Base-by-base conservation (phyloP, 2,888 invertebrate species). In the Epistrophe grossulariae region DNA sequence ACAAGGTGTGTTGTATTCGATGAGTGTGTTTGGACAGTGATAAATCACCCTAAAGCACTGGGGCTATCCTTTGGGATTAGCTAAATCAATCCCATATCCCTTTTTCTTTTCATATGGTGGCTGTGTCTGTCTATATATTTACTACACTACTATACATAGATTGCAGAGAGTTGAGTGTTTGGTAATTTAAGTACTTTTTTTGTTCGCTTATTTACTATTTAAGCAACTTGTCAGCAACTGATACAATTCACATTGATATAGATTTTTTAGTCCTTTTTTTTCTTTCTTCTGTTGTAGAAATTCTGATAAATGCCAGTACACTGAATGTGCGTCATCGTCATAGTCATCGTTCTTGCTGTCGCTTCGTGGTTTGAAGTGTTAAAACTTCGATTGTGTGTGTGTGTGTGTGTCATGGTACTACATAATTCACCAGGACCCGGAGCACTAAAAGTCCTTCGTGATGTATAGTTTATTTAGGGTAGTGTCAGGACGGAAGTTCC, bases 41-140 rank as follows among this genome's bases (percentile, higher is more conserved):
- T 59, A 59, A 59, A 59, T 59, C 59, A 59, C 59, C 59, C 35
- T 7, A 38, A 59, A 59, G 35, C 35, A 59, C 35, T 38, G 59
- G 59, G 59, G 59, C 35, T 59, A 59, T 59, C 59, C 59, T 38
- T 59, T 59, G 59, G 59, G 59, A 59, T 59, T 59, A 59, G 59
- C 59, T 35, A 59, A 59, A 59, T 59, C 59, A 59, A 59, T 59
- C 59, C 59, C 59, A 59, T 59, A 59, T 59, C 59, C 59, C 11
- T 59, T 59, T 59, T 59, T 17, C 10, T 59, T 17, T 1, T 35
- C 10, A 35, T 31, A n/a, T 52, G 13, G 1, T 28, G 28, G 28
- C 3, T n/a, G 28, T 55, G 9, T 9, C 24, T 52, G 24, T 24
- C 24, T 24, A 24, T 24, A 24, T 24, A 24, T 24, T 2, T 24